Conservation (phyloP, 2,797 vertebrate species). For the Brachyrhaphis roseni region DNA sequence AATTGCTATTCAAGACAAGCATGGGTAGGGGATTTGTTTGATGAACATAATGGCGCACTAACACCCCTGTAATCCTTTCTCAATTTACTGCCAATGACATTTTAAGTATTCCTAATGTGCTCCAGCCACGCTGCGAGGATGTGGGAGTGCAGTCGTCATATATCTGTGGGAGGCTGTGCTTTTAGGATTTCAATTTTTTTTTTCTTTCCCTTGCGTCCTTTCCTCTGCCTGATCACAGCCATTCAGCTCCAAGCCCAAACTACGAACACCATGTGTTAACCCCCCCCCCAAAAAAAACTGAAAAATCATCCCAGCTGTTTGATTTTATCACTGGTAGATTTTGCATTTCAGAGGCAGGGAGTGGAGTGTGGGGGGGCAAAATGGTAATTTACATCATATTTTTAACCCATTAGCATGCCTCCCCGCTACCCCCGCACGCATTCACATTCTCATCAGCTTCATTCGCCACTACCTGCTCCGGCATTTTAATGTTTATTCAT, state of each 20-base stretch:
- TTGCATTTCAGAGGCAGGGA: conserved; percentile 18
- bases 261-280: not conserved
- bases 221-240: conserved; percentile 21
- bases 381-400: conserved; percentile 61
- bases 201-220: not conserved
- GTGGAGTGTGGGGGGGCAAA: not conserved
- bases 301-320: conserved; percentile 25
- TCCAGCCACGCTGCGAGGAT: conserved; percentile 36
- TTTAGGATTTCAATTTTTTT: not conserved
- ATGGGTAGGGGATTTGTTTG: conserved; percentile 58
- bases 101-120: conserved; percentile 65
- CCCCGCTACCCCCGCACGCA: conserved; percentile 23
- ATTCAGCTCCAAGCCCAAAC: conserved; percentile 10
- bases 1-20: conserved; percentile 50
- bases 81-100: conserved; percentile 62
- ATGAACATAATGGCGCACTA: conserved; percentile 64
- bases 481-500: conserved; percentile 69
- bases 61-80: conserved; percentile 64
- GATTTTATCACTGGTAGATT: not conserved
- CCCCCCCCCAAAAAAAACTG: no score
- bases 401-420: conserved; percentile 56
- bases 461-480: conserved; percentile 57
- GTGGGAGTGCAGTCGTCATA: conserved; percentile 15
- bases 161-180: conserved; percentile 21
- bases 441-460: conserved; percentile 53